Conservation (phyloP, 2,113 vertebrate genomes). For the Actenoides lindsayi region DNA sequence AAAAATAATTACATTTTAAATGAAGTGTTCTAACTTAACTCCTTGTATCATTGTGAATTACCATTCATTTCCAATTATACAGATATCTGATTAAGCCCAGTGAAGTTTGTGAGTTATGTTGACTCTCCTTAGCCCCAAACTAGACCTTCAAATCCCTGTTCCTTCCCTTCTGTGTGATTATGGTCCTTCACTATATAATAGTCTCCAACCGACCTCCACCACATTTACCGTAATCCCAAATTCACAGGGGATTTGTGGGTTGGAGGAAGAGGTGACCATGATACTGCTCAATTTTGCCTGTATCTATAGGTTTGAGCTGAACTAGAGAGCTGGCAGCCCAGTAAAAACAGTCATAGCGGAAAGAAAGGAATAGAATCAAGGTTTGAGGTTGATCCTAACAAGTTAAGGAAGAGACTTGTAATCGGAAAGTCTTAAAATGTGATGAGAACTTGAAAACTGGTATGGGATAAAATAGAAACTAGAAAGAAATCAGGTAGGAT, state of each 20-base stretch:
- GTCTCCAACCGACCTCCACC: neutral
- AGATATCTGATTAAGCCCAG: neutral
- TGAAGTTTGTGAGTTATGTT: neutral
- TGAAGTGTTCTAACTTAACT: conserved; percentile 18
- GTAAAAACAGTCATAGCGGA: neutral
- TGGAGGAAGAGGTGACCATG: neutral
- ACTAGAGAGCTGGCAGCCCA: neutral
- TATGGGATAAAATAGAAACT: neutral
- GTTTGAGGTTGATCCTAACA: neutral
- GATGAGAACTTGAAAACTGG: neutral
- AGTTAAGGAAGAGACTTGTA: neutral
- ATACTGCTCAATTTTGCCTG: fast-evolving
- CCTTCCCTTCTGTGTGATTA: neutral
- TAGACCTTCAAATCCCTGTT: neutral
- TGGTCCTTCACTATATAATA: neutral
- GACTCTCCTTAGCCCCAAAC: neutral
- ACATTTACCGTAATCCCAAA: neutral
- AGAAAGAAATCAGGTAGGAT: neutral
- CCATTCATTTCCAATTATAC: neutral
- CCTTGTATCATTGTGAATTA: neutral
- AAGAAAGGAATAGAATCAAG: neutral
- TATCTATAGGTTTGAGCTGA: neutral
- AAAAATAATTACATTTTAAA: conserved; percentile 30
- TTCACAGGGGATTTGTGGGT: neutral
- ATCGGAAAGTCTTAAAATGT: neutral